These are phyloP conservation scores for Anadara kagoshimensis DNA, from an alignment of 1,140 invertebrate genomes.

Conservation along the genomic window DNA sequence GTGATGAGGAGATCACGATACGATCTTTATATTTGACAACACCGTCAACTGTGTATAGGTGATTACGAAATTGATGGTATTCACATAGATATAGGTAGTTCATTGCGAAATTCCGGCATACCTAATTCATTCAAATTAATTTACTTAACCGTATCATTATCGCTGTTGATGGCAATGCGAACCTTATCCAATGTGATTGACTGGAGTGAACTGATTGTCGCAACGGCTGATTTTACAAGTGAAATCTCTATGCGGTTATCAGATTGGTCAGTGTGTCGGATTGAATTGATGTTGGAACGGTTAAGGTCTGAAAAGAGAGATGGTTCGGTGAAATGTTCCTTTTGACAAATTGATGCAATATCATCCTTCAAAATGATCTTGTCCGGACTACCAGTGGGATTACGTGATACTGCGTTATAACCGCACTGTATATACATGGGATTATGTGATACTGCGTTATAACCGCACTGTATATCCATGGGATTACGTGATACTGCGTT, in stretches of 20 bases:
- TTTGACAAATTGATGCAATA: constrained; percentile 13
- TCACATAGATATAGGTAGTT: constrained; percentile 1
- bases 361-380: constrained; percentile 25
- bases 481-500: too few species aligned
- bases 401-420: too few species aligned
- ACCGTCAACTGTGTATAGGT: constrained; percentile 34
- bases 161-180: constrained; percentile 30
- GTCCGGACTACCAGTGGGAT: not conserved
- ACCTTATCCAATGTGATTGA: constrained; percentile 40
- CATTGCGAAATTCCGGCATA: constrained; percentile 28
- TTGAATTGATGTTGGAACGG: not conserved
- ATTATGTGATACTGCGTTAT: too few species aligned
- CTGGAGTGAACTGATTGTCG: constrained; percentile 3
- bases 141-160: constrained; percentile 25
- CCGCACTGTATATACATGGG: too few species aligned
- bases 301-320: not conserved
- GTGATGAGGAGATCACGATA: constrained; percentile 6
- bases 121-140: constrained; percentile 25
- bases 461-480: too few species aligned
- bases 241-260: not conserved
- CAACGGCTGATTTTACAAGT: not conserved
- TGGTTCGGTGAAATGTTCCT: not conserved
- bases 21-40: constrained; percentile 44
- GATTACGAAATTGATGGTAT: constrained; percentile 41
- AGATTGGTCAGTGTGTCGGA: not conserved